phyloP scores from a whole-genome alignment of 2,797 vertebrate species.

The Danio jaintianensis region DNA sequence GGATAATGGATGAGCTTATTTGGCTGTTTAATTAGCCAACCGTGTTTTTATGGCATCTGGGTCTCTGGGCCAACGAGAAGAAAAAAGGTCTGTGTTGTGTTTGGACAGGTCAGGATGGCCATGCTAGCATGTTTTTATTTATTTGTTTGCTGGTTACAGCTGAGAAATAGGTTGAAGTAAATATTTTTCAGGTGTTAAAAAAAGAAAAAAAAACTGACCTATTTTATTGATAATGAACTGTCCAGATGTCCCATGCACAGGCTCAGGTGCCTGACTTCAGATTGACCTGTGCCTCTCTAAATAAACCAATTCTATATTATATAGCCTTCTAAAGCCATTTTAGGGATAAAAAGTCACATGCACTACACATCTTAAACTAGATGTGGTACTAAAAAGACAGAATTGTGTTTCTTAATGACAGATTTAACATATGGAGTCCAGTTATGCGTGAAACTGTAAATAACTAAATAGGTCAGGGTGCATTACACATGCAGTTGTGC shows the following conservation, averaged over 20 bases:
- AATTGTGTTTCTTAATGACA: background rate
- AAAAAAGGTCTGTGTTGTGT: background rate
- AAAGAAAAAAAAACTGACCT: background rate
- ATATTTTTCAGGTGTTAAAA: background rate
- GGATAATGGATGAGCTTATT: conserved; percentile 58
- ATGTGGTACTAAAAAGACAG: background rate
- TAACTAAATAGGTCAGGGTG: conserved; percentile 49
- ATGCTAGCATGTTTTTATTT: background rate
- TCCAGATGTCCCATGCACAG: background rate
- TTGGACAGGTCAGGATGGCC: background rate
- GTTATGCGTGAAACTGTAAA: conserved; percentile 30
- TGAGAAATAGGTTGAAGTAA: background rate
- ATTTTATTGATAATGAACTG: background rate
- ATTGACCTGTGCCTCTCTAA: conserved; percentile 1
- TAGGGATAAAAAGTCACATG: background rate
- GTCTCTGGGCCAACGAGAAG: conserved; percentile 30
- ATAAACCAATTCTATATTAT: background rate
- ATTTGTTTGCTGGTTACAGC: conserved; percentile 19
- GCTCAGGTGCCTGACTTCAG: conserved; percentile 26
- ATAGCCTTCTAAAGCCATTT: background rate
- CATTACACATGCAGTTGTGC: conserved; percentile 1
- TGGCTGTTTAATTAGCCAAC: conserved; percentile 60
- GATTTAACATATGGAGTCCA: conserved; percentile 26
- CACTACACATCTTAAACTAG: background rate
- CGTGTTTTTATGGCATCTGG: conserved; percentile 50